These are phyloP conservation scores for Hemistola chrysoprasaria DNA, from an alignment of 2,888 invertebrate genomes.

Conservation along the genomic window DNA sequence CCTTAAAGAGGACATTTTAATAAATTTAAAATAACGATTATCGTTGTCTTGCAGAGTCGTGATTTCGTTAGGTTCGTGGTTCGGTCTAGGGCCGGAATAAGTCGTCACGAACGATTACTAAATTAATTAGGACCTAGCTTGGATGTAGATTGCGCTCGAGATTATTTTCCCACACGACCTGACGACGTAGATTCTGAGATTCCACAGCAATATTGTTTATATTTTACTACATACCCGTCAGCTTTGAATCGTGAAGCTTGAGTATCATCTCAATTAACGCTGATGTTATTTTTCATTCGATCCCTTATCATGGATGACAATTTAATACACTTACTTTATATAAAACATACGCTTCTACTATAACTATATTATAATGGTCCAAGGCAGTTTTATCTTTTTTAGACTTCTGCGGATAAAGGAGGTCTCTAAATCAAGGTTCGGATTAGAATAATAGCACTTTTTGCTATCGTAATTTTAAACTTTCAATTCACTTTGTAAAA, in stretches of 20 bases:
- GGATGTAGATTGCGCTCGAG: constrained; percentile 75
- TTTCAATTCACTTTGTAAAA: constrained; percentile 3
- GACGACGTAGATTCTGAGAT: constrained; percentile 66
- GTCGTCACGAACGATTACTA: constrained; percentile 82
- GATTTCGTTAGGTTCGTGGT: constrained; percentile 81
- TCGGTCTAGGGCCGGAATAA: constrained; percentile 74
- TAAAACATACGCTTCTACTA: too few species aligned
- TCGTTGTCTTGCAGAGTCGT: constrained; percentile 79
- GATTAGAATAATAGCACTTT: too few species aligned
- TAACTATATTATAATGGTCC: too few species aligned
- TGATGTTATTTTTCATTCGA: constrained; percentile 10
- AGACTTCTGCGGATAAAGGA: too few species aligned
- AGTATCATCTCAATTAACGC: constrained; percentile 23
- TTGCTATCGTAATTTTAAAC: too few species aligned
- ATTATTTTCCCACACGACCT: constrained; percentile 81
- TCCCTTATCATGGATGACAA: constrained; percentile 5
- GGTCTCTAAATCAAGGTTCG: too few species aligned
- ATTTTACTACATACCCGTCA: constrained; percentile 36
- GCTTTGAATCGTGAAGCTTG: constrained; percentile 18
- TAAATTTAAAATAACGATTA: constrained; percentile 83
- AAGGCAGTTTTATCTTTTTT: too few species aligned
- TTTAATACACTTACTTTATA: background rate
- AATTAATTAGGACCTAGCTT: constrained; percentile 80
- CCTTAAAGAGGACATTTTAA: constrained; percentile 81
- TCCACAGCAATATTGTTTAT: constrained; percentile 61